These are phyloP conservation scores for Etheostoma cragini DNA, from an alignment of 2,113 vertebrate genomes.

Conservation along the genomic window DNA sequence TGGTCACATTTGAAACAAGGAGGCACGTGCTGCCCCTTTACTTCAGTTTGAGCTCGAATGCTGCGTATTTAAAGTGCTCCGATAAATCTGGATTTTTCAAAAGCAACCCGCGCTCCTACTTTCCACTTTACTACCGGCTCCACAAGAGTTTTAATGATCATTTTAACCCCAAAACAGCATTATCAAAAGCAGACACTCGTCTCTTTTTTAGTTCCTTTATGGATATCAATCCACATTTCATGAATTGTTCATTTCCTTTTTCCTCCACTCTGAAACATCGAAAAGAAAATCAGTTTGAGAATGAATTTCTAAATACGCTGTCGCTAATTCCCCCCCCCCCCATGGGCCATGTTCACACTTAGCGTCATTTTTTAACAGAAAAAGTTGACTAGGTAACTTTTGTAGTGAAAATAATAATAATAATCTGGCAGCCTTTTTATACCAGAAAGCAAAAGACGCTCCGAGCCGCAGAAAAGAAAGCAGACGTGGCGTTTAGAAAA, in stretches of 20 bases:
- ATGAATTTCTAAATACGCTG: too few species aligned
- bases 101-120: background rate
- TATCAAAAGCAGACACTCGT: background rate
- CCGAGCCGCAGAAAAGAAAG: too few species aligned
- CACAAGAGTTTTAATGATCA: background rate
- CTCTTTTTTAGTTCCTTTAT: background rate
- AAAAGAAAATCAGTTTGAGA: too few species aligned
- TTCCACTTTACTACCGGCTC: too few species aligned
- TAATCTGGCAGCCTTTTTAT: too few species aligned
- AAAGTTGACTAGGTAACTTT: too few species aligned
- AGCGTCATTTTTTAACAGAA: too few species aligned
- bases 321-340: too few species aligned
- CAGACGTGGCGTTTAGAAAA: too few species aligned
- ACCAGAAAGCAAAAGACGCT: too few species aligned
- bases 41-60: background rate
- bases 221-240: background rate
- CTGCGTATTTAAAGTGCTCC: slow-evolving; percentile 48
- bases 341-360: too few species aligned
- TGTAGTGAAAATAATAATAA: too few species aligned
- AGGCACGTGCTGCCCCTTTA: background rate
- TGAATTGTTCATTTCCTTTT: background rate
- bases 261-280: background rate
- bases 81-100: background rate
- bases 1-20: background rate
- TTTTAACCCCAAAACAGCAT: background rate